A percentile compares a stretch with the other conserved stretches of the same genome.
Evolutionary conservation across 2,113 vertebrate genomes (phyloP).

Genomic region (Nannospalax galili): DNA sequence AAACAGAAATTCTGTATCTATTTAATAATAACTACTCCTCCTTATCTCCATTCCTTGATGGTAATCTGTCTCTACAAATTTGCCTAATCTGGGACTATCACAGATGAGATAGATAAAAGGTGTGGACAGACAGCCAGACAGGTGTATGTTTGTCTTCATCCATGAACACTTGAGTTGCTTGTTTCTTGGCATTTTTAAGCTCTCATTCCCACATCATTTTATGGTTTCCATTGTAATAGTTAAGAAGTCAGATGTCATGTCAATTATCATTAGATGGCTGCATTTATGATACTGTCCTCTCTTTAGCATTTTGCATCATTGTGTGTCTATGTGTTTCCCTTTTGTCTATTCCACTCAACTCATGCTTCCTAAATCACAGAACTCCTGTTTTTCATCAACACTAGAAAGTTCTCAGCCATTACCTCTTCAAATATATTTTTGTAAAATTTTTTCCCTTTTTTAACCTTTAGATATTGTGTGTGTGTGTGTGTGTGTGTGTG

Average conservation of each 20-base stretch:
- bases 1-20: background rate
- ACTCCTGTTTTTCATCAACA: background rate
- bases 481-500: no score
- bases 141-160: background rate
- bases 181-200: background rate
- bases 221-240: background rate
- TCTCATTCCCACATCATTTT: background rate
- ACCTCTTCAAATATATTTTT: constrained; percentile 8
- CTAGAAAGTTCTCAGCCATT: constrained; percentile 5
- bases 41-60: background rate
- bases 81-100: background rate
- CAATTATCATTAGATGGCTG: background rate
- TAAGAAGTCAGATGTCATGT: background rate
- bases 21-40: background rate
- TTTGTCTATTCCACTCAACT: background rate
- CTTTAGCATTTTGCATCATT: background rate
- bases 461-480: background rate
- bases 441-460: background rate
- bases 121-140: background rate
- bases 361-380: background rate
- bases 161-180: background rate
- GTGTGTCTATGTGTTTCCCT: background rate
- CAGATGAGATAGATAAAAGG: background rate
- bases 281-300: background rate
- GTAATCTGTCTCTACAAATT: background rate